Conservation (phyloP, 2,113 vertebrate genomes). For the Stigmatopora nigra region DNA sequence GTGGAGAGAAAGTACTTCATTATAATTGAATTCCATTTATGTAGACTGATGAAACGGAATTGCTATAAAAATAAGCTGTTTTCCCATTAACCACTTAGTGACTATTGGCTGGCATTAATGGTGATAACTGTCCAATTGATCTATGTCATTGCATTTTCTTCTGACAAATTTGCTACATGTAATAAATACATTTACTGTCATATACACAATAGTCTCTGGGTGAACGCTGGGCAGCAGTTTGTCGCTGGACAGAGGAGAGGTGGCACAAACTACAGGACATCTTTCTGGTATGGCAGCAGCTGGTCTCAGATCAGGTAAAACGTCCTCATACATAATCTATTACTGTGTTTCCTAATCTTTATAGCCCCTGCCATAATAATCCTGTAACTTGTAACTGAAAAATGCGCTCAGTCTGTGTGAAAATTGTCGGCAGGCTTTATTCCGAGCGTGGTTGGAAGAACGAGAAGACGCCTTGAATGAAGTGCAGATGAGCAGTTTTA, state of each 20-base stretch:
- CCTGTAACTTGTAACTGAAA: too few relatives aligned
- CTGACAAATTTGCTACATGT: too few relatives aligned
- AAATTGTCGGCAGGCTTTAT: constrained; percentile 69
- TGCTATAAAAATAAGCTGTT: too few relatives aligned
- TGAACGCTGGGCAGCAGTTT: constrained; percentile 94
- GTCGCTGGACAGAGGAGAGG: constrained; percentile 92
- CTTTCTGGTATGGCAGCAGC: constrained; percentile 83
- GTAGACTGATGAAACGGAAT: too few relatives aligned
- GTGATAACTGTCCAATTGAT: too few relatives aligned
- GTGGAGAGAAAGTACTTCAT: background rate
- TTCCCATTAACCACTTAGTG: too few relatives aligned
- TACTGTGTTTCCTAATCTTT: background rate
- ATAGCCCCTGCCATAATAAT: background rate
- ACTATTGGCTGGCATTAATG: too few relatives aligned
- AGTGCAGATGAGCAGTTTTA: constrained; percentile 84
- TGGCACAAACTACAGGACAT: constrained; percentile 83
- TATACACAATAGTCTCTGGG: constrained; percentile 75
- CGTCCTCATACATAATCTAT: background rate
- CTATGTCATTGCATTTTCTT: too few relatives aligned
- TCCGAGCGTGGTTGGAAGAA: constrained; percentile 84
- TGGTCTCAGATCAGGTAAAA: constrained; percentile 86
- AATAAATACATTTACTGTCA: too few relatives aligned
- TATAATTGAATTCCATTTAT: too few relatives aligned
- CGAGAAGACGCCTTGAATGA: constrained; percentile 84
- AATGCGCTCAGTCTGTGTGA: too few relatives aligned